A percentile compares a stretch with the other conserved stretches of the same genome.
Evolutionary conservation across 2,113 vertebrate genomes (phyloP).

Genomic region (Toxotes chatareus): DNA sequence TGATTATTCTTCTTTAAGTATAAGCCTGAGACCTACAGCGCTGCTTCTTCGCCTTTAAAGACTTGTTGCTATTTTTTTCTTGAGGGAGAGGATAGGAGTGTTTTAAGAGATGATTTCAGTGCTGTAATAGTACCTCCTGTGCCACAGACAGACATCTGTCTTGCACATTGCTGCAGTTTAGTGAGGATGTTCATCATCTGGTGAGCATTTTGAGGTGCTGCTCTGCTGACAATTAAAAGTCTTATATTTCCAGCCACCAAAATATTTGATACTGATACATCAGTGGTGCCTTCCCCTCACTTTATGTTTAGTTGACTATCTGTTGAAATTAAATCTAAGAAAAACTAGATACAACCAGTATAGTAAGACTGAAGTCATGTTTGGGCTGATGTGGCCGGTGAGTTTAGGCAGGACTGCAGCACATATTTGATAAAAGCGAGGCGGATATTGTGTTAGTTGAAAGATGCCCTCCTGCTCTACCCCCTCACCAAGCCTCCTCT

Average conservation of each 20-base stretch:
- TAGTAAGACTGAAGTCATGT: background rate
- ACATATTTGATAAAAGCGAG: background rate
- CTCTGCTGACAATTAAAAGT: slow-evolving; percentile 45
- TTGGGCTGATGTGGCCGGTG: background rate
- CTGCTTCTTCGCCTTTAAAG: slow-evolving; percentile 43
- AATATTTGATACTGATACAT: slow-evolving; percentile 20
- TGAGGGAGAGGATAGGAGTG: slow-evolving; percentile 33
- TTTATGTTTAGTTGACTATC: slow-evolving; percentile 18
- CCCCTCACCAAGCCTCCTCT: slow-evolving; percentile 9
- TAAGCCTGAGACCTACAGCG: slow-evolving; percentile 61
- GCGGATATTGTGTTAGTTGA: slow-evolving; percentile 29
- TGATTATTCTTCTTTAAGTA: slow-evolving; percentile 69
- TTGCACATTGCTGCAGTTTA: slow-evolving; percentile 80
- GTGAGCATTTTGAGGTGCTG: slow-evolving; percentile 38
- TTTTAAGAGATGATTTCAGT: slow-evolving; percentile 58
- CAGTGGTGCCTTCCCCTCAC: background rate
- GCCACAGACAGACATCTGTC: slow-evolving; percentile 83
- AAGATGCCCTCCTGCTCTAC: slow-evolving; percentile 35
- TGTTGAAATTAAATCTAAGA: background rate
- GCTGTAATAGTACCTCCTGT: slow-evolving; percentile 45
- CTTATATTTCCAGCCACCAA: slow-evolving; percentile 39
- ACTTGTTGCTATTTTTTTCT: slow-evolving; percentile 64
- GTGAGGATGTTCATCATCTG: slow-evolving; percentile 65
- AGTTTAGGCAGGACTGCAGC: slow-evolving; percentile 8
- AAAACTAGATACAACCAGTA: background rate